These are phyloP conservation scores for Syngnathus rostellatus DNA, from an alignment of 2,797 vertebrate species.

Conservation along the genomic window DNA sequence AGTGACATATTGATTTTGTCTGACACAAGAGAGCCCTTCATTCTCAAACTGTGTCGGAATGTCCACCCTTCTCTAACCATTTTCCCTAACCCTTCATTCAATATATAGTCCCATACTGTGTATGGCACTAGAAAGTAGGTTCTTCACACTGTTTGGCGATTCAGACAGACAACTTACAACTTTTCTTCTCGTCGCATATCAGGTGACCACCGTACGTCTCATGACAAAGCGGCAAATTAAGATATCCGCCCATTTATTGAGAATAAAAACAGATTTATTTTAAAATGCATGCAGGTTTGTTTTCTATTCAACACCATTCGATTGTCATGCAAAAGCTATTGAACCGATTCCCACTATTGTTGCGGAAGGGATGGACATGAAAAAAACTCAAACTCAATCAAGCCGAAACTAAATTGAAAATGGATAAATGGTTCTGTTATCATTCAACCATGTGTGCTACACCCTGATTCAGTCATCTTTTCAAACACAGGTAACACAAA, in stretches of 20 bases:
- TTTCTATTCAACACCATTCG: neutral
- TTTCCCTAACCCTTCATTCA: no score
- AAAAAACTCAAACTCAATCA: neutral
- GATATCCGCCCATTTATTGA: no score
- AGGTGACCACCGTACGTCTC: no score
- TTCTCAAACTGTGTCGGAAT: conserved; percentile 43
- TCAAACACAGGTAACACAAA: neutral
- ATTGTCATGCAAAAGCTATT: neutral
- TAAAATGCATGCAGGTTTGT: neutral
- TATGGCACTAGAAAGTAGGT: no score
- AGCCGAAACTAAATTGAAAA: neutral
- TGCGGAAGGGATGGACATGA: neutral
- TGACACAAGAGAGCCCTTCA: conserved; percentile 68
- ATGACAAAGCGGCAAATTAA: no score
- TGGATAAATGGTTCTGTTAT: neutral
- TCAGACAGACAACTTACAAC: no score
- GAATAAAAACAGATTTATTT: no score
- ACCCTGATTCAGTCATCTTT: neutral
- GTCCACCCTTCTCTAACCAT: no score
- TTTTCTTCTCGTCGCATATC: no score
- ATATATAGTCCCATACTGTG: no score
- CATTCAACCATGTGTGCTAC: neutral
- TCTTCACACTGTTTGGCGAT: no score
- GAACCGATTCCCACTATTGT: neutral
- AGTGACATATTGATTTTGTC: conserved; percentile 73